Evolutionary conservation across 2,113 vertebrate genomes (phyloP).

Genomic region (Columbina picui): DNA sequence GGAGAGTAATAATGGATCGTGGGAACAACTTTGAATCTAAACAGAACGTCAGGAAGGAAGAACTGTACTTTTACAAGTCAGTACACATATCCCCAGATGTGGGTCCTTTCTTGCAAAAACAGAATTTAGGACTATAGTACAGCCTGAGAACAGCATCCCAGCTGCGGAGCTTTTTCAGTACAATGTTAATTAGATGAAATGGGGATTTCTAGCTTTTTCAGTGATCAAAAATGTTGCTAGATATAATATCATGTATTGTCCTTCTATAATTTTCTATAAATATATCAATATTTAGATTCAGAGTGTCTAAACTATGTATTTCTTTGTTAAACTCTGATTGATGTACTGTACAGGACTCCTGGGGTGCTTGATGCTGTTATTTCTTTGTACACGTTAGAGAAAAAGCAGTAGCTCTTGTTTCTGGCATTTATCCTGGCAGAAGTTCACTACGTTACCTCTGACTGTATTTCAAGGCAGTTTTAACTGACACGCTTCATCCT

Average conservation of each 20-base stretch:
- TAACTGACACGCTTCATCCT: neutral
- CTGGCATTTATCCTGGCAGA: neutral
- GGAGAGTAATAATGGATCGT: neutral
- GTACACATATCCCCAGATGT: too few species aligned
- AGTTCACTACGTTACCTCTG: neutral
- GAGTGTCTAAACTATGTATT: neutral
- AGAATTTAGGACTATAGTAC: neutral
- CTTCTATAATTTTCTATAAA: neutral
- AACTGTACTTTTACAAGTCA: neutral
- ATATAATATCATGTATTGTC: neutral
- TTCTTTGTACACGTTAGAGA: neutral
- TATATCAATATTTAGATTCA: neutral
- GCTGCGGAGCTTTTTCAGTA: neutral
- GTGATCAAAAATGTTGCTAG: neutral
- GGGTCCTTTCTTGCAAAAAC: neutral
- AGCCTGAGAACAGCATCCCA: neutral
- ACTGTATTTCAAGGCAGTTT: neutral
- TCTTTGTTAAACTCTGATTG: neutral
- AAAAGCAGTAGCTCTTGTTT: neutral
- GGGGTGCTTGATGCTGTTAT: neutral
- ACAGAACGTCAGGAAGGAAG: neutral
- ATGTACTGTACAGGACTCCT: neutral
- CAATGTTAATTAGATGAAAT: neutral
- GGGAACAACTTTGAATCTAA: neutral
- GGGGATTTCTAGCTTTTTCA: neutral